A percentile compares a stretch with the other conserved stretches of the same genome.
Evolutionary conservation across 2,113 vertebrate species (phyloP).

Genomic region (Mandrillus leucophaeus): DNA sequence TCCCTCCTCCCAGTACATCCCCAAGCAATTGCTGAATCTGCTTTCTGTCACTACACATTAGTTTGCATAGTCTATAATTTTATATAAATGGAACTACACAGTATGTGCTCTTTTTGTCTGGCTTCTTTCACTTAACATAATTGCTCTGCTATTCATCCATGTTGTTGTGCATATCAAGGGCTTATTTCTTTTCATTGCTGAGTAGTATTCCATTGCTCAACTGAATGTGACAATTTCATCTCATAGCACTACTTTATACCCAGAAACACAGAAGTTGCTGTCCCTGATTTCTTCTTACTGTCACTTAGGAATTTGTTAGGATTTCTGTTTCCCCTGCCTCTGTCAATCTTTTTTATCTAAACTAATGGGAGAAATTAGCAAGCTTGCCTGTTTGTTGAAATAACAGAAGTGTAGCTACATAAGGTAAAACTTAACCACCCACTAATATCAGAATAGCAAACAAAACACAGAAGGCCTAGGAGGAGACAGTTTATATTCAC

Average conservation of each 20-base stretch:
- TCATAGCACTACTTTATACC: background rate
- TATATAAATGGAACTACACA: background rate
- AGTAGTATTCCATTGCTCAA: background rate
- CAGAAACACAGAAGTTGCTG: background rate
- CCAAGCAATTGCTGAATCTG: background rate
- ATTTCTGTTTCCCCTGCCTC: conserved; percentile 22
- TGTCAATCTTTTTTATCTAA: background rate
- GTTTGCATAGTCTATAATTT: background rate
- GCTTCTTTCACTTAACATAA: background rate
- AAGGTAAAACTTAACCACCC: background rate
- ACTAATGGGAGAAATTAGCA: background rate
- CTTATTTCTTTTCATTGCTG: background rate
- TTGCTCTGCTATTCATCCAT: background rate
- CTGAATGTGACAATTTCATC: background rate
- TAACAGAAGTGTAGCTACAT: background rate
- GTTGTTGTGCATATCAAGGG: background rate
- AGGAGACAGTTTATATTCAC: conserved; percentile 6
- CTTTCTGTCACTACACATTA: background rate
- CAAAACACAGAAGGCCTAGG: conserved; percentile 18
- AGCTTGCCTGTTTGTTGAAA: background rate
- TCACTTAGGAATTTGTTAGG: background rate
- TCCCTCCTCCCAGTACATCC: background rate
- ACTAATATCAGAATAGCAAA: conserved; percentile 2
- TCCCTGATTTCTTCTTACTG: background rate
- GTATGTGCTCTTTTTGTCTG: background rate